phyloP scores from a whole-genome alignment of 1,140 invertebrate species.

The Orius insidiosus region DNA sequence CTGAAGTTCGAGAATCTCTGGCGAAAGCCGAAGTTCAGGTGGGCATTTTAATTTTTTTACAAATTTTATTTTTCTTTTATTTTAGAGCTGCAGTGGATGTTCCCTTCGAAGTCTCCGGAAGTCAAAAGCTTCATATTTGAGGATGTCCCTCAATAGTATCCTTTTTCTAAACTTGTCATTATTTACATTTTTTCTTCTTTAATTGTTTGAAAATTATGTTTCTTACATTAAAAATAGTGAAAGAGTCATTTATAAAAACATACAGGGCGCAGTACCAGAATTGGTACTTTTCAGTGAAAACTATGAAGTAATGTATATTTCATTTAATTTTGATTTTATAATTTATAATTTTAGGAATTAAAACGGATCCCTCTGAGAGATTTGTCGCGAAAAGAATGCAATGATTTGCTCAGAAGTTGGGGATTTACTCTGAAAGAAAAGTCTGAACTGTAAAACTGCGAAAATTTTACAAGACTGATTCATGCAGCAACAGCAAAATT shows the following conservation, averaged over 20 bases:
- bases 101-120: constrained; percentile 51
- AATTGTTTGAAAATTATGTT: background rate
- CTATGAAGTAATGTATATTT: constrained; percentile 30
- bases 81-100: constrained; percentile 61
- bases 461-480: too few species aligned
- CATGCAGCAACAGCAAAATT: too few species aligned
- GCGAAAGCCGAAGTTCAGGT: too few species aligned
- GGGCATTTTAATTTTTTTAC: too few species aligned
- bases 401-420: constrained; percentile 33
- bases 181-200: background rate
- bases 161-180: constrained; percentile 17
- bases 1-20: too few species aligned
- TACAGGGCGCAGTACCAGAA: constrained; percentile 46
- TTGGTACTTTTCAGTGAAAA: constrained; percentile 39
- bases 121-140: constrained; percentile 57
- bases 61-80: constrained; percentile 18
- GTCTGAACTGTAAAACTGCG: background rate
- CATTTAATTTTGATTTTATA: background rate
- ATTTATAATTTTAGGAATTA: constrained; percentile 30
- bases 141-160: constrained; percentile 53
- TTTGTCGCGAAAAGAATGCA: constrained; percentile 45
- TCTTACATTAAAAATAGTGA: constrained; percentile 26
- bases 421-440: constrained; percentile 13
- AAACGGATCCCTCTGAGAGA: constrained; percentile 40
- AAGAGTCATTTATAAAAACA: constrained; percentile 44